Percentiles rank a stretch among this genome's conserved stretches.
Evolutionary conservation across 2,113 vertebrate species (phyloP).

Genomic region (Tenrec ecaudatus): DNA sequence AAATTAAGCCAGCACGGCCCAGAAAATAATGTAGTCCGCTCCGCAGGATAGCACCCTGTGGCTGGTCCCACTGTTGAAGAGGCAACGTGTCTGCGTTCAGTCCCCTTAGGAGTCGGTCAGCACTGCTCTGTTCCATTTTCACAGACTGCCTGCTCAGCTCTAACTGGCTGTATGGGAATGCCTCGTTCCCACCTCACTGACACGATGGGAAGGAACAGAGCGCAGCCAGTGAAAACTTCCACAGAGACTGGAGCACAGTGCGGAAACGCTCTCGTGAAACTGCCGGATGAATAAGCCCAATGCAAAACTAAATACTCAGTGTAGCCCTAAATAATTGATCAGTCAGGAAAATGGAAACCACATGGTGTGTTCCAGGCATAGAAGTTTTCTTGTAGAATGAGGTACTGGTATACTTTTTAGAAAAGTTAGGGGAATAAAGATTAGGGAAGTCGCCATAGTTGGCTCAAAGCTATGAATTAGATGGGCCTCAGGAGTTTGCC

Average conservation of each 20-base stretch:
- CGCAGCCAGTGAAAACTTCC: background rate
- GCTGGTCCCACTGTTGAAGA: background rate
- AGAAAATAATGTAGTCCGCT: background rate
- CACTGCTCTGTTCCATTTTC: background rate
- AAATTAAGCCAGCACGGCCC: background rate
- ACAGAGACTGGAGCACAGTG: background rate
- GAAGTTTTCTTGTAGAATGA: background rate
- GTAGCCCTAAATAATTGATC: constrained; percentile 2
- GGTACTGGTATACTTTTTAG: background rate
- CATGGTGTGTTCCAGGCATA: background rate
- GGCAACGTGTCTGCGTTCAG: background rate
- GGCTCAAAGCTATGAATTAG: background rate
- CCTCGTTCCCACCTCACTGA: background rate
- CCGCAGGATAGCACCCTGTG: background rate
- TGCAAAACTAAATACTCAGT: background rate
- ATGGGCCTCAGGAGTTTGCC: background rate
- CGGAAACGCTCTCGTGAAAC: background rate
- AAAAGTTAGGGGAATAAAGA: background rate
- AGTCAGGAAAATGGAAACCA: constrained; percentile 20
- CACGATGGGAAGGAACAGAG: background rate
- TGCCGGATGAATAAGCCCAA: background rate
- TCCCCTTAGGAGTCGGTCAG: background rate
- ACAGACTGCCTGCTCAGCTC: background rate
- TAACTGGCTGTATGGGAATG: background rate
- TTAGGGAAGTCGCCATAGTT: background rate